A percentile compares a stretch with the other conserved stretches of the same genome.
phyloP scores from a whole-genome alignment of 1,140 invertebrate species.

The Cephus cinctus region DNA sequence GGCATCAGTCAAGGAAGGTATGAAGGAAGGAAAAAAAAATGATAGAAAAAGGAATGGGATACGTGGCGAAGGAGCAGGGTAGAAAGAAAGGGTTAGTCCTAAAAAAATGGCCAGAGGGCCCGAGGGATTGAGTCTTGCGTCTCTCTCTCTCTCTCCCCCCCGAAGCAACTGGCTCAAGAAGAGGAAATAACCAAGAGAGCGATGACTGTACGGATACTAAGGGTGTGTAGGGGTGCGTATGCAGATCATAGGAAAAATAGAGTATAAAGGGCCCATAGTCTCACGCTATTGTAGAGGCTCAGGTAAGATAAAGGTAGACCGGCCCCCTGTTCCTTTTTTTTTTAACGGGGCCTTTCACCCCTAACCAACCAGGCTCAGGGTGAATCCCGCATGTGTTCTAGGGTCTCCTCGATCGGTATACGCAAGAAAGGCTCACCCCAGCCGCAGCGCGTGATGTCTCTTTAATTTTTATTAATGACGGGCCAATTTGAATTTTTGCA shows the following conservation, averaged over 20 bases:
- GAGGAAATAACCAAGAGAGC: too few relatives aligned
- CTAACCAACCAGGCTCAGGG: too few relatives aligned
- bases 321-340: constrained; percentile 23
- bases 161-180: too few relatives aligned
- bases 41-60: constrained; percentile 12
- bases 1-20: constrained; percentile 12
- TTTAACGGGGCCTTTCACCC: too few relatives aligned
- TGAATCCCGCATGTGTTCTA: background rate
- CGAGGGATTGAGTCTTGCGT: background rate
- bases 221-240: constrained; percentile 46
- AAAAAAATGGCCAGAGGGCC: constrained; percentile 4
- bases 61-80: constrained; percentile 7
- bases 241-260: constrained; percentile 48
- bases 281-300: constrained; percentile 52
- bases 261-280: constrained; percentile 54
- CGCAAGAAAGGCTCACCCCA: constrained; percentile 36
- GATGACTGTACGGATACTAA: too few relatives aligned
- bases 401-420: background rate
- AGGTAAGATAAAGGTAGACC: constrained; percentile 55
- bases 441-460: constrained; percentile 46
- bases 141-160: too few relatives aligned
- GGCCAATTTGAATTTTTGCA: constrained; percentile 56
- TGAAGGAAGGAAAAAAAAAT: constrained; percentile 3
- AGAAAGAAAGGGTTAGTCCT: background rate
- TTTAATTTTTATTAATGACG: constrained; percentile 60